phyloP scores from a whole-genome alignment of 2,797 vertebrate species.

The Todus mexicanus region DNA sequence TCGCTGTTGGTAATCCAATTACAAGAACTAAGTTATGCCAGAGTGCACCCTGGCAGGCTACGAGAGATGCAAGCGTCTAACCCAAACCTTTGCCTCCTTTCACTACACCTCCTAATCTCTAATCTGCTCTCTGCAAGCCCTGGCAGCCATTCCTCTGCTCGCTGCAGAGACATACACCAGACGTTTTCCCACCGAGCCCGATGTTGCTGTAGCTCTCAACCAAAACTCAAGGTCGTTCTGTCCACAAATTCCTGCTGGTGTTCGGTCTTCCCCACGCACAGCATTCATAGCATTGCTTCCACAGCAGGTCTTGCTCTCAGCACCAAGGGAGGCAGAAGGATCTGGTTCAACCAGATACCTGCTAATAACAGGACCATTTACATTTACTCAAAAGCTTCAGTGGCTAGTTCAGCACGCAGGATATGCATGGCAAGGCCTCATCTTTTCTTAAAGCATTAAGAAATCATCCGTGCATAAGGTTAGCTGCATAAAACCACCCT shows the following conservation, averaged over 20 bases:
- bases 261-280: accelerated
- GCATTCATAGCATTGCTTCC: background rate
- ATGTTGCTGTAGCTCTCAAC: background rate
- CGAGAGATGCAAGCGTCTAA: background rate
- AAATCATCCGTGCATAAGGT: background rate
- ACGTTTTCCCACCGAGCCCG: background rate
- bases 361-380: background rate
- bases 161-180: background rate
- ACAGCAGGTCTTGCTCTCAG: background rate
- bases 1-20: background rate
- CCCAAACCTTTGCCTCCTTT: background rate
- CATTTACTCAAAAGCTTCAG: background rate
- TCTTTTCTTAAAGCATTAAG: background rate
- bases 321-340: background rate
- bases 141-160: background rate
- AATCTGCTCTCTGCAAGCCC: background rate
- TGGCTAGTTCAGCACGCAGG: background rate
- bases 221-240: background rate
- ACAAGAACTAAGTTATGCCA: background rate
- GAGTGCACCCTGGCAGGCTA: background rate
- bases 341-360: background rate
- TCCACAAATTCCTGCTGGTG: background rate
- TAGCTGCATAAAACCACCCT: background rate
- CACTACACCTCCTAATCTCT: background rate
- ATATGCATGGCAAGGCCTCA: background rate